Evolutionary conservation across 2,888 invertebrate species (phyloP), one percentile per base, ranked within the genome.

Genomic region (Hirtodrosophila alboralis): DNA sequence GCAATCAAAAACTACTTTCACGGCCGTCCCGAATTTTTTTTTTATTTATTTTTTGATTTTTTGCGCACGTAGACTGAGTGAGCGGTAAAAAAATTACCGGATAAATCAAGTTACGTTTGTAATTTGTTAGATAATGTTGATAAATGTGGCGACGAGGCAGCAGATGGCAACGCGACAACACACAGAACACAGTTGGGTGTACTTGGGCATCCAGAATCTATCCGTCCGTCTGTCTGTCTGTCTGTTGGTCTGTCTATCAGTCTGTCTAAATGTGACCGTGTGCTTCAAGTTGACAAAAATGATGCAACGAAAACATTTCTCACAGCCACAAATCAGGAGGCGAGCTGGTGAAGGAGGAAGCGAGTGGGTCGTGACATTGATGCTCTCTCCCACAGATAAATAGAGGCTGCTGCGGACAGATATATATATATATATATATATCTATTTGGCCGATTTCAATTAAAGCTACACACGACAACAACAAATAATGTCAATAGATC

Each of bases 21-120:
- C 62, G 79, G 86, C 69, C 84, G 62, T 66, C 33, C 63, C 61
- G 66, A 80, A 54, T 49, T 74, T n/a, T n/a, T n/a, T n/a, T n/a
- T n/a, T n/a, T n/a, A n/a, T n/a, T n/a, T n/a, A n/a, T n/a, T n/a
- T n/a, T n/a, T n/a, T n/a, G n/a, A n/a, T n/a, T n/a, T 71, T 62
- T 6, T 43, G 62, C 72, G 45, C 66, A 63, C 66, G 47, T 61
- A 23, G 53, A 16, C 59, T 59, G 53, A 33, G 47, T 45, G 58
- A 41, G 61, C 61, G 45, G 56, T 51, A 65, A 81, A 79, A 21
- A 88, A 88, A 87, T 81, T 79, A 86, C 88, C 88, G 88, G 88
- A 89, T 87, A 89, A 88, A 88, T 88, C 87, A 89, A 89, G 87
- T 88, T 89, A 89, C 85, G 80, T 68, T 84, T 79, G 76, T 86